Percentiles rank a stretch among this genome's conserved stretches.
Conservation (phyloP, 2,888 invertebrate genomes). For the Pasiphila rectangulata region DNA sequence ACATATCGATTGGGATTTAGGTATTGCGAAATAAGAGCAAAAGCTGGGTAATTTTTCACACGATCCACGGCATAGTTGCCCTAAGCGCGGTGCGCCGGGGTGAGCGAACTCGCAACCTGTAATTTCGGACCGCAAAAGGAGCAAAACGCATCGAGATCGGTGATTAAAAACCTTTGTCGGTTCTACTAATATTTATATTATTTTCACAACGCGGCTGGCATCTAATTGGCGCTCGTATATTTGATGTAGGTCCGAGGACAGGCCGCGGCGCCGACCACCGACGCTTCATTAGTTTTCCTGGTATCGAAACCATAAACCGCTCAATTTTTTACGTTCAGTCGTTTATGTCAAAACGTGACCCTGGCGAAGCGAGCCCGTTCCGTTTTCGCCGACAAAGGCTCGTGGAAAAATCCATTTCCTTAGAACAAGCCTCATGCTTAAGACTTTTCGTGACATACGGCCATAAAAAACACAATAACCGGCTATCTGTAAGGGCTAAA, state of each 20-base stretch:
- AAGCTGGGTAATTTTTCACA: conserved; percentile 76
- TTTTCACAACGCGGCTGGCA: conserved; percentile 78
- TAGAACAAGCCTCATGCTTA: conserved; percentile 33
- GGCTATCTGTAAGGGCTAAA: conserved; percentile 51
- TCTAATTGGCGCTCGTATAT: conserved; percentile 76
- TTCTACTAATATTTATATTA: conserved; percentile 81
- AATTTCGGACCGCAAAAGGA: conserved; percentile 81
- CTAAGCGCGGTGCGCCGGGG: conserved; percentile 74
- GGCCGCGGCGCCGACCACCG: conserved; percentile 64
- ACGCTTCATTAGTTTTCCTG: conserved; percentile 76
- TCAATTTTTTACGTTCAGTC: conserved; percentile 61
- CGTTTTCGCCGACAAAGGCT: conserved; percentile 52
- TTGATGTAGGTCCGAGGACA: conserved; percentile 60
- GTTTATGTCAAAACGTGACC: conserved; percentile 68
- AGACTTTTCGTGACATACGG: conserved; percentile 30
- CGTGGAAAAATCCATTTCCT: conserved; percentile 57
- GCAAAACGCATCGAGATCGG: conserved; percentile 74
- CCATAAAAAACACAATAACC: conserved; percentile 24
- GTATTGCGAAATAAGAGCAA: conserved; percentile 71
- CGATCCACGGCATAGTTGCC: conserved; percentile 77
- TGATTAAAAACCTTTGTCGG: conserved; percentile 82
- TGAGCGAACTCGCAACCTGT: conserved; percentile 78
- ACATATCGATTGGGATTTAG: conserved; percentile 71
- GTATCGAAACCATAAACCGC: conserved; percentile 71
- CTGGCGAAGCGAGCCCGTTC: conserved; percentile 33